Evolutionary conservation across 2,797 vertebrate genomes (phyloP).

Genomic region (Zalophus californianus): DNA sequence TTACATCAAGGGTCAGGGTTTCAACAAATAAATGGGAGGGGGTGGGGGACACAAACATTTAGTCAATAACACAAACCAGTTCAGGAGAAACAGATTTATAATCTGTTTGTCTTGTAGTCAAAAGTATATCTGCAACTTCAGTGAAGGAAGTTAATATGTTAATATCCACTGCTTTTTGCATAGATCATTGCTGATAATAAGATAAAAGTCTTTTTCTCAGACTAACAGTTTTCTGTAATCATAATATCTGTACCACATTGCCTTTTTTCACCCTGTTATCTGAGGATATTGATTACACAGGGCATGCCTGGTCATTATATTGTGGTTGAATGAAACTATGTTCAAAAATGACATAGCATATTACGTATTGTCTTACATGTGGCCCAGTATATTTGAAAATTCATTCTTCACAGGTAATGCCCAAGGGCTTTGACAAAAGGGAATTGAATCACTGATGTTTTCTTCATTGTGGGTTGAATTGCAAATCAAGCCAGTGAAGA

Average conservation of each 20-base stretch:
- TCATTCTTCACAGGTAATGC: constrained; percentile 53
- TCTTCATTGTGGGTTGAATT: constrained; percentile 1
- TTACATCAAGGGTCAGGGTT: background rate
- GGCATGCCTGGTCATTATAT: background rate
- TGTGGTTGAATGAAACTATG: constrained; percentile 39
- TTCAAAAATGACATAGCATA: constrained; percentile 37
- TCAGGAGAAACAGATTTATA: constrained; percentile 8
- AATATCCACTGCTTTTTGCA: background rate
- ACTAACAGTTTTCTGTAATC: constrained; percentile 56
- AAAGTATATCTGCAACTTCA: constrained; percentile 36
- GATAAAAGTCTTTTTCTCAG: background rate
- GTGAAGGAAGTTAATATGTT: constrained; percentile 18
- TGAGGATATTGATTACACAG: constrained; percentile 59
- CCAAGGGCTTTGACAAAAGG: constrained; percentile 44
- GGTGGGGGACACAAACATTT: background rate
- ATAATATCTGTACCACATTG: background rate
- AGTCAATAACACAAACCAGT: background rate
- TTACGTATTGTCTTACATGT: constrained; percentile 30
- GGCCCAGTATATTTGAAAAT: constrained; percentile 41
- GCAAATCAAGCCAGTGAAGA: constrained; percentile 19
- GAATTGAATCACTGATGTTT: constrained; percentile 49
- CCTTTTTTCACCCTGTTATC: background rate
- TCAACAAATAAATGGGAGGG: background rate
- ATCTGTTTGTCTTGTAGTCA: background rate
- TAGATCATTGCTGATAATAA: constrained; percentile 44